These are phyloP conservation scores for Psettodes erumei DNA, from an alignment of 2,113 vertebrate genomes.

Conservation along the genomic window DNA sequence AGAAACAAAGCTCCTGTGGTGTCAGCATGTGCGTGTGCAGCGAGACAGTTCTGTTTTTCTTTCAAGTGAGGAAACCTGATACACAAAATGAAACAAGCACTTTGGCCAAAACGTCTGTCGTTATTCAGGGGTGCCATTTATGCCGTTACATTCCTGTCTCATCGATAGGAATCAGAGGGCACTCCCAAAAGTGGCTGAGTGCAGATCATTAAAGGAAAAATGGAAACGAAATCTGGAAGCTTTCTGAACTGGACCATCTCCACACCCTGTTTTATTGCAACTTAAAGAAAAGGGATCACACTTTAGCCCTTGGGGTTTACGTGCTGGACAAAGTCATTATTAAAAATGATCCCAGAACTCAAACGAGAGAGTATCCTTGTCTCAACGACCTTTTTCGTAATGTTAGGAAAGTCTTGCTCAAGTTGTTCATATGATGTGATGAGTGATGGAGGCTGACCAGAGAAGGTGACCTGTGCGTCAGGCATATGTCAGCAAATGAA, in stretches of 20 bases:
- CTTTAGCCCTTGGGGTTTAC: not conserved
- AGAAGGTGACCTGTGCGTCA: constrained; percentile 13
- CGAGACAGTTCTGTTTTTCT: not conserved
- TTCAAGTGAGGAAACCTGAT: constrained; percentile 49
- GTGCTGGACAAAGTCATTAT: constrained; percentile 14
- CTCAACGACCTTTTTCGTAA: not conserved
- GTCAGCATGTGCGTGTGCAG: not conserved
- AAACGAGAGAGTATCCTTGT: not conserved
- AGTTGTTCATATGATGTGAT: constrained; percentile 26
- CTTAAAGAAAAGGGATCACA: not conserved
- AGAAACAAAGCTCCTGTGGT: not conserved
- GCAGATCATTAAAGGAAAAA: constrained; percentile 9
- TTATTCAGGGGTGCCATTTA: constrained; percentile 29
- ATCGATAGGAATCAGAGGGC: constrained; percentile 53
- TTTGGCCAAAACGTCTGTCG: constrained; percentile 23
- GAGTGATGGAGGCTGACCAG: constrained; percentile 31
- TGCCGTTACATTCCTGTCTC: constrained; percentile 42
- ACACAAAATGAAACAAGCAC: constrained; percentile 42
- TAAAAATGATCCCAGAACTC: constrained; percentile 12
- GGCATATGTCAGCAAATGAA: constrained; percentile 17
- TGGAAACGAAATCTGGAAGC: not conserved
- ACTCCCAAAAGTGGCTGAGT: constrained; percentile 1
- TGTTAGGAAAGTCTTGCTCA: constrained; percentile 11
- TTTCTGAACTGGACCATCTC: constrained; percentile 8
- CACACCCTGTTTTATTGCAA: not conserved